Conservation (phyloP, 2,797 vertebrate genomes). For the Macroramphosus scolopax region DNA sequence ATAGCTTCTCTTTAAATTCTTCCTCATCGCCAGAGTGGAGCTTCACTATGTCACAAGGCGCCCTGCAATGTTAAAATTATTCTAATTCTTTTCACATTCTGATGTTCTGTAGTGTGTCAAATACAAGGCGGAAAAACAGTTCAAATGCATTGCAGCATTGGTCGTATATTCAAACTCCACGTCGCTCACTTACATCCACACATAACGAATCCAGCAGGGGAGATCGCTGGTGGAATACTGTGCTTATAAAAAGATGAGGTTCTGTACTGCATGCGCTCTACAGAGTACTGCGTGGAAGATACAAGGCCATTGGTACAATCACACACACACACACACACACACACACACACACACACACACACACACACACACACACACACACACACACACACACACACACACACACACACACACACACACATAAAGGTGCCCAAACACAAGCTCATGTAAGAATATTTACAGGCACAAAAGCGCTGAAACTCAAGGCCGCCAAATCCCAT, state of each 20-base stretch:
- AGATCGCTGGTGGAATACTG: conserved; percentile 23
- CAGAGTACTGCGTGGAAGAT: conserved; percentile 39
- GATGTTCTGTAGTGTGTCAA: too few relatives aligned
- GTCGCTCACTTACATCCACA: background rate
- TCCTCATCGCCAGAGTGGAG: too few relatives aligned
- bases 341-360: conserved; percentile 11
- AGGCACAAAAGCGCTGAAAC: conserved; percentile 41
- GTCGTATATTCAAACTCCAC: too few relatives aligned
- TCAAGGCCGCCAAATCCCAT: conserved; percentile 42
- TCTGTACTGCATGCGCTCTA: conserved; percentile 50
- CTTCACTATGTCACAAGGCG: too few relatives aligned
- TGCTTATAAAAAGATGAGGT: conserved; percentile 35
- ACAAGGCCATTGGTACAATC: conserved; percentile 43
- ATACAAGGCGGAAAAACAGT: too few relatives aligned
- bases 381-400: conserved; percentile 5
- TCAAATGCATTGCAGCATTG: too few relatives aligned
- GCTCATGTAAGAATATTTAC: conserved; percentile 35
- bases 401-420: conserved; percentile 5
- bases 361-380: background rate
- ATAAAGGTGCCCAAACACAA: conserved; percentile 13
- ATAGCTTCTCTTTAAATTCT: too few relatives aligned
- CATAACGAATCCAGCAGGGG: background rate
- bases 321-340: conserved; percentile 6
- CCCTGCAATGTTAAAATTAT: too few relatives aligned
- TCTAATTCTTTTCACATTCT: too few relatives aligned